Percentiles rank a stretch among this genome's conserved stretches.
Evolutionary conservation across 2,888 invertebrate genomes (phyloP).

Genomic region (Cataglyphis altisquamis): DNA sequence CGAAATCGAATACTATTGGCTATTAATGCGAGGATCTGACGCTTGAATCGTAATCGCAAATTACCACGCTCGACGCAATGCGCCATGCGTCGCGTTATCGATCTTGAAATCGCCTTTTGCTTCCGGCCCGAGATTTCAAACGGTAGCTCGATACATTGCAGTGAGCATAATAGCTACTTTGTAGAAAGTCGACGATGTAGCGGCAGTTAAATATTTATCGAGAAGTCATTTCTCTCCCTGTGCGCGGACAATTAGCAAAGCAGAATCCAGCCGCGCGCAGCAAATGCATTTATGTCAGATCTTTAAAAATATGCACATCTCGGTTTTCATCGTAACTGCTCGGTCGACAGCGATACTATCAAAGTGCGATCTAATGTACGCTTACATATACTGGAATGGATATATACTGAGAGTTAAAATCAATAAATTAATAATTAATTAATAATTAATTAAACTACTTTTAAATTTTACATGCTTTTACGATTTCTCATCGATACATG

Average conservation of each 20-base stretch:
- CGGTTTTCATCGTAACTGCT: slow-evolving; percentile 3
- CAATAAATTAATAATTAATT: too few relatives aligned
- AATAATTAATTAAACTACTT: background rate
- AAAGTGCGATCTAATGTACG: background rate
- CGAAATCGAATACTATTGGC: slow-evolving; percentile 68
- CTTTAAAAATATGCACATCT: slow-evolving; percentile 21
- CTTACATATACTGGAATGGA: background rate
- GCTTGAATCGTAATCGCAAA: slow-evolving; percentile 36
- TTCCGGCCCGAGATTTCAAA: slow-evolving; percentile 38
- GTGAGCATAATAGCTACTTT: slow-evolving; percentile 33
- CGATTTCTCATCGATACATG: background rate
- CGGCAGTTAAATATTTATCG: slow-evolving; percentile 48
- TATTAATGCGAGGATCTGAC: slow-evolving; percentile 58
- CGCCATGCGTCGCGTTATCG: slow-evolving; percentile 37
- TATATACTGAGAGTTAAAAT: background rate
- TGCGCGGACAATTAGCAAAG: slow-evolving; percentile 44
- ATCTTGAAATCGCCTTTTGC: slow-evolving; percentile 25
- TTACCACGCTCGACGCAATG: slow-evolving; percentile 16
- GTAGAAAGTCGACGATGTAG: slow-evolving; percentile 28
- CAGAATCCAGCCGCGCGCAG: slow-evolving; percentile 2
- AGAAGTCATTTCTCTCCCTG: slow-evolving; percentile 42
- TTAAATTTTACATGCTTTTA: background rate
- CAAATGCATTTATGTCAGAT: slow-evolving; percentile 22
- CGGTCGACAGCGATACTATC: background rate
- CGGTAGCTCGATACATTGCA: slow-evolving; percentile 38